Percentiles rank a stretch among this genome's conserved stretches.
These are phyloP conservation scores for Rhinichthys osculus DNA, from an alignment of 2,797 vertebrate species.

Conservation along the genomic window DNA sequence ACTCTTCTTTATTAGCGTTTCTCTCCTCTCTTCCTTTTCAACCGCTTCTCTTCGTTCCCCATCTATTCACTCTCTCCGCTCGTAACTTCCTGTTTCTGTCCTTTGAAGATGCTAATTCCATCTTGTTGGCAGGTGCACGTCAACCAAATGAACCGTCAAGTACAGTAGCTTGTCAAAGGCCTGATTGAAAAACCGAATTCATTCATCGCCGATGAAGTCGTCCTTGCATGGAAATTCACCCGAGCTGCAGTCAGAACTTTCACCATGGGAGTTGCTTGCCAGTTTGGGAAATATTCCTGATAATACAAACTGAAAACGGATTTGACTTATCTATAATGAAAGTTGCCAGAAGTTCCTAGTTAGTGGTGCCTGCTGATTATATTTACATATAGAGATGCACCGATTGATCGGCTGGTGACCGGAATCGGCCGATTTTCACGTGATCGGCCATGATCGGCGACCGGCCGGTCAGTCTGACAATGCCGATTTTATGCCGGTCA, in stretches of 20 bases:
- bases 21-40: constrained; percentile 18
- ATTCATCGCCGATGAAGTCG: constrained; percentile 33
- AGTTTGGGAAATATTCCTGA: constrained; percentile 25
- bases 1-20: constrained; percentile 62
- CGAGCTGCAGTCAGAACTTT: constrained; percentile 1
- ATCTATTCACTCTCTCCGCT: constrained; percentile 7
- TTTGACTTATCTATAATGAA: constrained; percentile 21
- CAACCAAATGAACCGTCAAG: constrained; percentile 24
- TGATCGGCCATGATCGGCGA: no score
- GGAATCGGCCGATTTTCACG: no score
- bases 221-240: constrained; percentile 10
- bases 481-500: no score
- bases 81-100: constrained; percentile 14
- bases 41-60: background rate
- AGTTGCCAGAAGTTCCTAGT: background rate
- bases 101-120: constrained; percentile 25
- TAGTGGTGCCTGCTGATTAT: background rate
- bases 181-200: constrained; percentile 33
- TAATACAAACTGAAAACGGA: constrained; percentile 23
- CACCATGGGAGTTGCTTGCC: constrained; percentile 9
- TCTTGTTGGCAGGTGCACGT: constrained; percentile 33
- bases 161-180: constrained; percentile 32
- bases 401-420: no score
- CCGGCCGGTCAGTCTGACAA: no score
- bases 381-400: background rate